Conservation (phyloP, 2,113 vertebrate species). For the Callipepla squamata region DNA sequence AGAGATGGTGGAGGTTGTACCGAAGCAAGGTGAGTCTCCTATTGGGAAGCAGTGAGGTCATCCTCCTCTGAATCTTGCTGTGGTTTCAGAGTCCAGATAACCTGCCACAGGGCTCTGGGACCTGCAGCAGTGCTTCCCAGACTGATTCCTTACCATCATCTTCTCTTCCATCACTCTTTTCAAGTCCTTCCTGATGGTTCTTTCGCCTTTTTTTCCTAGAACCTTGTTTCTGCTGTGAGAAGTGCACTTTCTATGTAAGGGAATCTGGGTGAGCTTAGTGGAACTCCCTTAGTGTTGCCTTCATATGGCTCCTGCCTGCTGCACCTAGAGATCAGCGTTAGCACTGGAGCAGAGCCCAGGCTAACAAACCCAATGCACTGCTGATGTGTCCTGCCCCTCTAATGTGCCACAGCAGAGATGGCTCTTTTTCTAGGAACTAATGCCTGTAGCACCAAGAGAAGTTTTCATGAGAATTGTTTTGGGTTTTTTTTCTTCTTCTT, state of each 20-base stretch:
- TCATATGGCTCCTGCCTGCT: background rate
- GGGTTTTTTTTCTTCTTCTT: background rate
- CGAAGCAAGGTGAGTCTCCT: conserved; percentile 71
- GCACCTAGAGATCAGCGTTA: background rate
- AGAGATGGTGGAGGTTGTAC: conserved; percentile 80
- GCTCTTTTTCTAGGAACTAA: background rate
- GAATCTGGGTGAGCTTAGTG: background rate
- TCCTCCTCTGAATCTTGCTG: background rate
- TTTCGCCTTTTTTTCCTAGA: background rate
- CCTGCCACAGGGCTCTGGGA: background rate
- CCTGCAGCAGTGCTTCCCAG: background rate
- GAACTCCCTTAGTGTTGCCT: background rate
- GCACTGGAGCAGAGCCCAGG: background rate
- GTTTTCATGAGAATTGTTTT: background rate
- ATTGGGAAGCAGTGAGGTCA: background rate
- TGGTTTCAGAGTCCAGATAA: background rate
- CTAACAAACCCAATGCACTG: background rate
- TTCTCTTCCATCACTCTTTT: background rate
- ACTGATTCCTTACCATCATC: background rate
- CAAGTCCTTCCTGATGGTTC: background rate
- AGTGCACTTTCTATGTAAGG: background rate
- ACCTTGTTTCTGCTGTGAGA: background rate
- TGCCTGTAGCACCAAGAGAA: background rate
- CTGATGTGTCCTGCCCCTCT: background rate
- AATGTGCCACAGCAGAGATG: background rate